These are phyloP conservation scores for Micoletzkya japonica DNA, from an alignment of 2,888 invertebrate species.

Conservation along the genomic window DNA sequence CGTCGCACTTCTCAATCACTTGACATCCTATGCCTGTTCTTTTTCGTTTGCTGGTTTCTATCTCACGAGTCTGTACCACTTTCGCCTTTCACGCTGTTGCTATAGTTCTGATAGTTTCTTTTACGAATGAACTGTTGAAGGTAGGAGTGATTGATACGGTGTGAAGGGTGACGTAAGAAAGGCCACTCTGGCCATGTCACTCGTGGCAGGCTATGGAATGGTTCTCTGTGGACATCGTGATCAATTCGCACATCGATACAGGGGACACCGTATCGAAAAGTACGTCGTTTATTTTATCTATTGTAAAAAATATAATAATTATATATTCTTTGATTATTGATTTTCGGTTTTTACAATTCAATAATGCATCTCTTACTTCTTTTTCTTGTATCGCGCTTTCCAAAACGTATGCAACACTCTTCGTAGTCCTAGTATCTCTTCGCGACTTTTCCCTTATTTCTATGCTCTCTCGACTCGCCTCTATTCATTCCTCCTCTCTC, in stretches of 20 bases:
- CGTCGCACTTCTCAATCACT: too few relatives aligned
- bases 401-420: background rate
- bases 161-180: background rate
- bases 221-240: constrained; percentile 56
- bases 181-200: constrained; percentile 45
- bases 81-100: background rate
- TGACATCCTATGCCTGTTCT: too few relatives aligned
- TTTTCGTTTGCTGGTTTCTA: too few relatives aligned
- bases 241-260: constrained; percentile 58
- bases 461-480: too few relatives aligned
- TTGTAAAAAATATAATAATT: background rate
- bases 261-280: constrained; percentile 62
- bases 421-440: background rate
- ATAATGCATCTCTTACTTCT: too few relatives aligned
- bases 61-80: background rate
- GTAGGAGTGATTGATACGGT: background rate
- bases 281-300: constrained; percentile 31
- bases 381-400: too few relatives aligned
- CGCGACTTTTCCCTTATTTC: too few relatives aligned
- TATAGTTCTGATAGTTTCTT: background rate
- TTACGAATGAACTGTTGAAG: background rate
- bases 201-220: constrained; percentile 60
- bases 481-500: too few relatives aligned
- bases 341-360: too few relatives aligned
- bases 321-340: too few relatives aligned